A percentile compares a stretch with the other conserved stretches of the same genome.
Conservation (phyloP, 2,113 vertebrate species). For the Ctenomys sociabilis region DNA sequence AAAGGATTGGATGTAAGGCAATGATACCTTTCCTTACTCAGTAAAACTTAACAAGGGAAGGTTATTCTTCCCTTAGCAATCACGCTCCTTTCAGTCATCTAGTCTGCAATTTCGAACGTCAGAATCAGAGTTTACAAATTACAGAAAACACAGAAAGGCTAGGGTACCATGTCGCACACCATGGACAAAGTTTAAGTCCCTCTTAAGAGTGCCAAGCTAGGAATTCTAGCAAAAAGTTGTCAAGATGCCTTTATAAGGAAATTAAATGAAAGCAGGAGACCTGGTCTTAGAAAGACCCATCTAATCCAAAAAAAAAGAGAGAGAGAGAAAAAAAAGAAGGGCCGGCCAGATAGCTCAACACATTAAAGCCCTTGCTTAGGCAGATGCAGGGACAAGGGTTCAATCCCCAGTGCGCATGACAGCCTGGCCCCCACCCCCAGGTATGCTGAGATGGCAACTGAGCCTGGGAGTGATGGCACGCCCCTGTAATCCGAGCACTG, state of each 20-base stretch:
- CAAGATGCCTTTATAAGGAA: neutral
- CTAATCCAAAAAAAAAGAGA: too few relatives aligned
- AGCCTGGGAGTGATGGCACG: too few relatives aligned
- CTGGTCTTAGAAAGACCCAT: neutral
- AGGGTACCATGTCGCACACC: neutral
- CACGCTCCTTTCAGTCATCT: conserved; percentile 13
- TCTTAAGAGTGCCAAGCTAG: neutral
- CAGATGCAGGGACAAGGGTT: too few relatives aligned
- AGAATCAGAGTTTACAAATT: conserved; percentile 2
- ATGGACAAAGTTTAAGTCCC: neutral
- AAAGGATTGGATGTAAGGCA: conserved; percentile 4
- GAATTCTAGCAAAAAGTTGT: neutral
- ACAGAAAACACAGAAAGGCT: neutral
- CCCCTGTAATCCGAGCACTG: too few relatives aligned
- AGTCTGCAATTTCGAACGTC: neutral
- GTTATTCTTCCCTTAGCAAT: neutral
- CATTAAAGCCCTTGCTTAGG: too few relatives aligned
- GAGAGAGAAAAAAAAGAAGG: too few relatives aligned
- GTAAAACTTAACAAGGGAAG: neutral
- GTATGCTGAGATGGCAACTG: too few relatives aligned
- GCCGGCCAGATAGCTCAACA: too few relatives aligned
- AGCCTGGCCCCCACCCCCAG: too few relatives aligned
- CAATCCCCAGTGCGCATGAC: too few relatives aligned
- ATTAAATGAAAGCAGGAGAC: neutral
- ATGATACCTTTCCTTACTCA: neutral